phyloP scores from a whole-genome alignment of 1,140 invertebrate genomes.

The Lasioglossum albipes region DNA sequence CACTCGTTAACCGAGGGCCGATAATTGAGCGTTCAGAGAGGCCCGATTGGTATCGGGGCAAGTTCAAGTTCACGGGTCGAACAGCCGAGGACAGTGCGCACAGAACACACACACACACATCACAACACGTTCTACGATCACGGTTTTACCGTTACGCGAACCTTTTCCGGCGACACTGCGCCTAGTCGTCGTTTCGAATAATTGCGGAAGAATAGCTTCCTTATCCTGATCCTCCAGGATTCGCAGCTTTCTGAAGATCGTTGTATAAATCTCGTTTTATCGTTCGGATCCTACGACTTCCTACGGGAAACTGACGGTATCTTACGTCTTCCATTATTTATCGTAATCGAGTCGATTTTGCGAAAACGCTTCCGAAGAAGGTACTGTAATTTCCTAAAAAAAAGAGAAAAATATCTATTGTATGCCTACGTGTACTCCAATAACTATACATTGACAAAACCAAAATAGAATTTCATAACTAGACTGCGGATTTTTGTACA shows the following conservation, averaged over 20 bases:
- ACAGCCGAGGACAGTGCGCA: background rate
- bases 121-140: background rate
- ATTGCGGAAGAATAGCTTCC: background rate
- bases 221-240: background rate
- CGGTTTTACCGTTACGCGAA: conserved; percentile 19
- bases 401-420: too few relatives aligned
- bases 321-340: background rate
- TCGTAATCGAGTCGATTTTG: too few relatives aligned
- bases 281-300: background rate
- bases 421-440: too few relatives aligned
- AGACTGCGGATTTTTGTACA: too few relatives aligned
- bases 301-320: background rate
- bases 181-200: background rate
- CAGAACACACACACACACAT: too few relatives aligned
- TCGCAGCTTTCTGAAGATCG: background rate
- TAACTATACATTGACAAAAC: too few relatives aligned
- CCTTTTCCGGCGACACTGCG: conserved; percentile 8
- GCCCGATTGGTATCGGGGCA: background rate
- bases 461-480: too few relatives aligned
- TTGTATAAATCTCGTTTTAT: background rate
- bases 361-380: too few relatives aligned
- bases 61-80: conserved; percentile 15
- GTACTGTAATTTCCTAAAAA: too few relatives aligned
- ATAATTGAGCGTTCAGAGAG: background rate
- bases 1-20: background rate